Evolutionary conservation across 2,797 vertebrate species (phyloP).

Genomic region (Cynopterus sphinx): DNA sequence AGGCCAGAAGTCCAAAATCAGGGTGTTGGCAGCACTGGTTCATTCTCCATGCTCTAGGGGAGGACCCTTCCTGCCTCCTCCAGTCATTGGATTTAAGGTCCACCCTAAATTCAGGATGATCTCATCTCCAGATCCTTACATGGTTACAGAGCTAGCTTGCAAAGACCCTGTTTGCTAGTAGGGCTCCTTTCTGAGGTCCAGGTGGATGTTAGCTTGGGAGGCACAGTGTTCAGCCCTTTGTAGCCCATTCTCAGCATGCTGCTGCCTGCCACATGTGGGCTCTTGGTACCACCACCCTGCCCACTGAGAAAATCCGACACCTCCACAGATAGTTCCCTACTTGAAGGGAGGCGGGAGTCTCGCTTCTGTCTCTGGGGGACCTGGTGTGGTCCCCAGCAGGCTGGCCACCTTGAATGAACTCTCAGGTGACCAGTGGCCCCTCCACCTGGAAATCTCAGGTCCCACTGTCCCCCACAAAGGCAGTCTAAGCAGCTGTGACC

Average conservation of each 20-base stretch:
- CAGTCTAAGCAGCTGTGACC: too few relatives aligned
- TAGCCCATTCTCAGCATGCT: not conserved
- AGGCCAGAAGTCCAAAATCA: not conserved
- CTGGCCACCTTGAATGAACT: not conserved
- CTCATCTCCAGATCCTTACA: not conserved
- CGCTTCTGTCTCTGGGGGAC: not conserved
- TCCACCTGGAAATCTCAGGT: not conserved
- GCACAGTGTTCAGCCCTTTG: not conserved
- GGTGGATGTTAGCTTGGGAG: not conserved
- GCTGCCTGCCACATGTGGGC: not conserved
- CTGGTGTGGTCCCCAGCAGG: not conserved
- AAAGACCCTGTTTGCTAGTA: not conserved
- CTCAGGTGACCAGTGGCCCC: not conserved
- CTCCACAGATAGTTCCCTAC: not conserved
- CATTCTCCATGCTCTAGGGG: not conserved
- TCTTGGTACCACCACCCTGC: not conserved
- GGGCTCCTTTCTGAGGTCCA: not conserved
- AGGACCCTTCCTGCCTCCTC: not conserved
- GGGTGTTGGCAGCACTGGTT: not conserved
- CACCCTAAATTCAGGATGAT: not conserved
- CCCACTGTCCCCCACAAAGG: not conserved
- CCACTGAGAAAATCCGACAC: fast-evolving
- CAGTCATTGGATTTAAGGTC: not conserved
- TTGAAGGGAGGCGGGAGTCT: not conserved
- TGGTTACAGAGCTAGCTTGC: not conserved